Conservation (phyloP, 2,797 vertebrate species). For the Argya squamiceps region DNA sequence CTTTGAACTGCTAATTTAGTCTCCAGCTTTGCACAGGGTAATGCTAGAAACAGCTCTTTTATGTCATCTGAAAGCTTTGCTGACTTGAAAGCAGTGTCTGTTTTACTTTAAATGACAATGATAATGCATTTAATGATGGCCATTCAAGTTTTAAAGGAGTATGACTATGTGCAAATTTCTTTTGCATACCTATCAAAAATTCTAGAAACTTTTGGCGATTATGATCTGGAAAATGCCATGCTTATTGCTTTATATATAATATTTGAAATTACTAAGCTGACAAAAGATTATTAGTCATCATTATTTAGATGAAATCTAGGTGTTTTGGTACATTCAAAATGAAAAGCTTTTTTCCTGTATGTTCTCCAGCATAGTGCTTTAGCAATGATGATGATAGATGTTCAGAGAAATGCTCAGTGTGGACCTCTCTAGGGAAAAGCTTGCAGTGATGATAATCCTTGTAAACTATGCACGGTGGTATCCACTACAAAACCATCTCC, state of each 20-base stretch:
- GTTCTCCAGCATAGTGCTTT: not conserved
- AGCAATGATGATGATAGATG: not conserved
- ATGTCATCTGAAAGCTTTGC: slow-evolving; percentile 27
- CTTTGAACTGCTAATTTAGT: slow-evolving; percentile 62
- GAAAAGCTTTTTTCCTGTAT: not conserved
- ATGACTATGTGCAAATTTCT: not conserved
- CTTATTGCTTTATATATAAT: not conserved
- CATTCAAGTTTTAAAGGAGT: not conserved
- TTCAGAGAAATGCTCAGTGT: not conserved
- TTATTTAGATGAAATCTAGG: not conserved
- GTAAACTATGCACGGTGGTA: not conserved
- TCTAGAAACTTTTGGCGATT: not conserved
- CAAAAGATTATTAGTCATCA: not conserved
- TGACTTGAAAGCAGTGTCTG: slow-evolving; percentile 21
- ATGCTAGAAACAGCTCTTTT: slow-evolving; percentile 37
- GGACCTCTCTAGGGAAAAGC: not conserved
- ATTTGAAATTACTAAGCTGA: not conserved
- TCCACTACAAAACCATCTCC: not conserved
- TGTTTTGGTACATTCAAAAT: not conserved
- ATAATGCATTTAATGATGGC: not conserved
- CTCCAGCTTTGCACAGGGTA: slow-evolving; percentile 43
- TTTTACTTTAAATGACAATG: not conserved
- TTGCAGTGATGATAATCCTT: not conserved
- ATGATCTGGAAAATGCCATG: not conserved
- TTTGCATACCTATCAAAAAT: not conserved